Evolutionary conservation across 2,888 invertebrate species (phyloP).

Genomic region (Lepidocyrtoides sp.): DNA sequence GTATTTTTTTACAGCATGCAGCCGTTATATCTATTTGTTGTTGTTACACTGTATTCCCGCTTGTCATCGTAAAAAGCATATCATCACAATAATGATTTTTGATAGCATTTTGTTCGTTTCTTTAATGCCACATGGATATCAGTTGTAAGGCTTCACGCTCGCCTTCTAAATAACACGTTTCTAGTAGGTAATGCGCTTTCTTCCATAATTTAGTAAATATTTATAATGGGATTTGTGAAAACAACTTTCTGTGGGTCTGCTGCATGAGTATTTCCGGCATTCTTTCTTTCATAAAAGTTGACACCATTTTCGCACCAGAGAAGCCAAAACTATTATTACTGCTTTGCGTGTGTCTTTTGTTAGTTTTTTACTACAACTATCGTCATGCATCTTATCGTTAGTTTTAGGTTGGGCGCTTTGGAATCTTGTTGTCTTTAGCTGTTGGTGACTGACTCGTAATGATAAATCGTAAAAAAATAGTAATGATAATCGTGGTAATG

Average conservation of each 20-base stretch:
- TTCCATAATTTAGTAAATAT: background rate
- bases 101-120: background rate
- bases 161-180: background rate
- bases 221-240: background rate
- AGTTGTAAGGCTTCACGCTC: background rate
- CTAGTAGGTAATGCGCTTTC: background rate
- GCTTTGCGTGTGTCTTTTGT: background rate
- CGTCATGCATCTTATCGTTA: background rate
- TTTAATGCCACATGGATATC: background rate
- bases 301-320: background rate
- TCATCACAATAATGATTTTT: background rate
- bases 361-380: too few relatives aligned
- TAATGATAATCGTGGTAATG: conserved; percentile 9
- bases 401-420: background rate
- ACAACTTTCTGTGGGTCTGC: background rate
- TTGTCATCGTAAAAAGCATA: too few relatives aligned
- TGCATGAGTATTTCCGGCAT: background rate
- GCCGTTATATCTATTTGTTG: background rate
- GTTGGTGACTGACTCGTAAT: background rate
- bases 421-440: background rate
- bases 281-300: background rate
- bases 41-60: too few relatives aligned
- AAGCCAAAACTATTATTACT: background rate
- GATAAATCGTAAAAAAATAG: background rate
- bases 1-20: too few relatives aligned